Conservation (phyloP, 1,140 invertebrate genomes). For the Drosophila nigromelanica region DNA sequence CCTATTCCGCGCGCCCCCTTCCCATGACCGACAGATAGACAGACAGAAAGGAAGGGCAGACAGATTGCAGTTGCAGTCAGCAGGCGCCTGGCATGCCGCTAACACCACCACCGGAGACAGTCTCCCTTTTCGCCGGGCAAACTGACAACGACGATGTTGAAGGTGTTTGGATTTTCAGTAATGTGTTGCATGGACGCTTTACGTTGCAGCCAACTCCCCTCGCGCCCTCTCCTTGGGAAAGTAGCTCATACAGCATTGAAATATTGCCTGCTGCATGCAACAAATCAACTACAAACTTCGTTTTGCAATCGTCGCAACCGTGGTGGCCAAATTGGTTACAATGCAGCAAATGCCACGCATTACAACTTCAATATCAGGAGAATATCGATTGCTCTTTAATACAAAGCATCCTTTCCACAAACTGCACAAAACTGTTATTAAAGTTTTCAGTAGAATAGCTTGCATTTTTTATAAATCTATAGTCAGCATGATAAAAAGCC, state of each 20-base stretch:
- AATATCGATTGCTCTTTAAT: conserved; percentile 37
- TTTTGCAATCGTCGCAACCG: conserved; percentile 20
- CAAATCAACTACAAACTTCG: conserved; percentile 71
- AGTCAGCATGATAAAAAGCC: no score
- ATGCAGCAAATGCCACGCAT: conserved; percentile 33
- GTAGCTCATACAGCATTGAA: conserved; percentile 63
- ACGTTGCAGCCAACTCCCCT: background rate
- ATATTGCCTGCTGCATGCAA: conserved; percentile 77
- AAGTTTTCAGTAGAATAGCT: no score
- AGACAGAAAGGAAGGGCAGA: conserved; percentile 46
- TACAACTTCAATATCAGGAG: conserved; percentile 21
- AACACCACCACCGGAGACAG: background rate
- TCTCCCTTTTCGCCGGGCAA: conserved; percentile 10
- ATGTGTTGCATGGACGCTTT: conserved; percentile 46
- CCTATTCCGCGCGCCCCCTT: conserved; percentile 1
- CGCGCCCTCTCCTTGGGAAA: background rate
- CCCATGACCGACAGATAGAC: conserved; percentile 1
- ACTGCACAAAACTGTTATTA: no score
- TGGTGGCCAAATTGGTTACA: background rate
- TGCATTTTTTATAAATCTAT: no score
- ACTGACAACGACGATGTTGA: conserved; percentile 60
- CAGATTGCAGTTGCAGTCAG: conserved; percentile 74
- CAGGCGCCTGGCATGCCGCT: conserved; percentile 48
- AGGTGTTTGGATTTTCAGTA: conserved; percentile 72
- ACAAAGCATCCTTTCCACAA: no score